These are phyloP conservation scores for Gymnopithys bicolor DNA, from an alignment of 2,797 vertebrate genomes.

Conservation along the genomic window DNA sequence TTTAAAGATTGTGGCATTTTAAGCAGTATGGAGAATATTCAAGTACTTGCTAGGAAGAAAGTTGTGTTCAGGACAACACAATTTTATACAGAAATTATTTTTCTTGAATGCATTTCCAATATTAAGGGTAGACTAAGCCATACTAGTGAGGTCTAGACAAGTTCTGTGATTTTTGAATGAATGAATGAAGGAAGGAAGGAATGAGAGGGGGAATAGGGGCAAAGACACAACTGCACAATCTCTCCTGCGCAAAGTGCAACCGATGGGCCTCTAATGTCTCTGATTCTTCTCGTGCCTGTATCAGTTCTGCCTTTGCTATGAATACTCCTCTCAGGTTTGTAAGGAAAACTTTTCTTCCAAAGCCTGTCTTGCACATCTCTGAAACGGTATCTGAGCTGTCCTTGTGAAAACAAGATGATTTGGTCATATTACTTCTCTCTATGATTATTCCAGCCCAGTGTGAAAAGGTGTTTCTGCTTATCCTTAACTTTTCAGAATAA, in stretches of 20 bases:
- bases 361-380: not conserved
- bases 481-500: not conserved
- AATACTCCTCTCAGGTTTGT: not conserved
- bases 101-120: not conserved
- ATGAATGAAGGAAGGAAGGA: not conserved
- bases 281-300: not conserved
- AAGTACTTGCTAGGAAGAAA: not conserved
- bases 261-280: not conserved
- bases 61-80: not conserved
- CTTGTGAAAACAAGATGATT: not conserved
- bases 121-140: not conserved
- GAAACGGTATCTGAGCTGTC: not conserved
- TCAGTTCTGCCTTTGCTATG: not conserved
- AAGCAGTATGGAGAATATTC: not conserved
- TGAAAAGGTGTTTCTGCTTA: not conserved
- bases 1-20: not conserved
- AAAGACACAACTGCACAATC: rapidly evolving
- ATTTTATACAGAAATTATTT: not conserved
- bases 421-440: not conserved
- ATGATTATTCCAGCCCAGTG: not conserved
- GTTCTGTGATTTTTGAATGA: not conserved
- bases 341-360: not conserved
- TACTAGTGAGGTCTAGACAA: not conserved
- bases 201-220: not conserved
- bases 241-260: not conserved